Base-by-base conservation (phyloP, 1,140 invertebrate genomes). In the Aphis craccivora region DNA sequence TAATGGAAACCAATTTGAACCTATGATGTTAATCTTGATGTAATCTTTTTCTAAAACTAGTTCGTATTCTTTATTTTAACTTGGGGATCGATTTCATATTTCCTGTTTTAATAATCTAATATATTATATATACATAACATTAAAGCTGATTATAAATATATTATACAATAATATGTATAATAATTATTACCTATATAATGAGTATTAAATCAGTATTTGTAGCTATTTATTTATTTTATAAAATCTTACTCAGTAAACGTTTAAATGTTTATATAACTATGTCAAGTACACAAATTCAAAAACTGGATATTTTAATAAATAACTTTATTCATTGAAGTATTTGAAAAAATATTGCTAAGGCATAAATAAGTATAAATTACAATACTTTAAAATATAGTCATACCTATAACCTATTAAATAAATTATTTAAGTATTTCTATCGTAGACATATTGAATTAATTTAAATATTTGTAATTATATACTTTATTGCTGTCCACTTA, bases 251-350 rank as follows among this genome's bases (percentile, higher is more conserved):
- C 25, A 30, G 22, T 14, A 30, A 84, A 84, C 37, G 25, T 14
- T 67, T 60, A 60, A 60, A n/a, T 87, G 30, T 87, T 87, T 48
- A n/a, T n/a, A 30, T 48, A 87, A 87, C 84, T 48, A 87, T 87
- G 43, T 48, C 43, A 48, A 87, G 43, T 48, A 87, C 30, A 84
- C 81, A 40, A 87, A 48, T 48, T 45, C 14, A 20, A 45, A 87
- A 87, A 87, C 84, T 23, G 43, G 43, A 87, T 87, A 48, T 20
- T 87, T 30, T n/a, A 48, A 20, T 87, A 14, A 45, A 30, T 87
- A 25, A 84, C 40, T 84, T 51, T 51, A 51, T 51, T 51, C 14
- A 51, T 51, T 60, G 9, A 60, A 9, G 8, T 60, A 2, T 60
- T 30, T 60, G 18, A 14, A 60, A 30, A 30, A 30, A 60, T 9